phyloP scores from a whole-genome alignment of 2,888 invertebrate species.

The Scaptomyza reducta region DNA sequence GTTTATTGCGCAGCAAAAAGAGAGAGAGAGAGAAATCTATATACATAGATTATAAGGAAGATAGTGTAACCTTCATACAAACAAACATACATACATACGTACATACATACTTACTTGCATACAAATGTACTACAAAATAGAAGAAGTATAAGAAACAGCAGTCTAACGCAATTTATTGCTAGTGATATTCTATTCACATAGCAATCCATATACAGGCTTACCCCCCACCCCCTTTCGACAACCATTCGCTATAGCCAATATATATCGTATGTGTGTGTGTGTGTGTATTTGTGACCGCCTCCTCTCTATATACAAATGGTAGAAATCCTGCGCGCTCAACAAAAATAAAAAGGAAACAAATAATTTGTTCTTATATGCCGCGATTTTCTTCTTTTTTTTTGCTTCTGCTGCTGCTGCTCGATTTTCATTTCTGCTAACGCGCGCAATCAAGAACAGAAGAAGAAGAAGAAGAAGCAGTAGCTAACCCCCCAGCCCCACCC shows the following conservation, averaged over 20 bases:
- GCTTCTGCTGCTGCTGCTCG: constrained; percentile 53
- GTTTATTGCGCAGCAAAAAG: constrained; percentile 1
- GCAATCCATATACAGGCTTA: constrained; percentile 38
- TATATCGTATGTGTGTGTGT: constrained; percentile 15
- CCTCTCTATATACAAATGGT: constrained; percentile 62
- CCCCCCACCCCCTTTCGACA: not conserved
- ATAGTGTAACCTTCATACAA: not conserved
- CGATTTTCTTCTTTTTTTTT: constrained; percentile 48
- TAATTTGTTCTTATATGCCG: constrained; percentile 67
- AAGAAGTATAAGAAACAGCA: constrained; percentile 3
- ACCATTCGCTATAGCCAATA: not conserved
- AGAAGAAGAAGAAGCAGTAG: not conserved
- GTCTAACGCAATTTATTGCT: constrained; percentile 44
- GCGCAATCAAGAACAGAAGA: constrained; percentile 69
- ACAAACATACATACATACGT: constrained; percentile 9
- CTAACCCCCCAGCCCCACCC: constrained; percentile 4
- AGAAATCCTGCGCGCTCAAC: constrained; percentile 72
- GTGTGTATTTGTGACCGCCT: constrained; percentile 32
- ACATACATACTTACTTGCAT: not conserved
- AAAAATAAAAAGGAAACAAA: constrained; percentile 14
- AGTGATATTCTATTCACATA: constrained; percentile 45
- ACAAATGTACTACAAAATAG: not conserved
- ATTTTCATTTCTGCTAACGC: constrained; percentile 77
- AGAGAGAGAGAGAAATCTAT: not conserved
- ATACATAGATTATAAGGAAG: constrained; percentile 7